Base-by-base conservation (phyloP, 1,140 invertebrate species). In the Oreohelix idahoensis region DNA sequence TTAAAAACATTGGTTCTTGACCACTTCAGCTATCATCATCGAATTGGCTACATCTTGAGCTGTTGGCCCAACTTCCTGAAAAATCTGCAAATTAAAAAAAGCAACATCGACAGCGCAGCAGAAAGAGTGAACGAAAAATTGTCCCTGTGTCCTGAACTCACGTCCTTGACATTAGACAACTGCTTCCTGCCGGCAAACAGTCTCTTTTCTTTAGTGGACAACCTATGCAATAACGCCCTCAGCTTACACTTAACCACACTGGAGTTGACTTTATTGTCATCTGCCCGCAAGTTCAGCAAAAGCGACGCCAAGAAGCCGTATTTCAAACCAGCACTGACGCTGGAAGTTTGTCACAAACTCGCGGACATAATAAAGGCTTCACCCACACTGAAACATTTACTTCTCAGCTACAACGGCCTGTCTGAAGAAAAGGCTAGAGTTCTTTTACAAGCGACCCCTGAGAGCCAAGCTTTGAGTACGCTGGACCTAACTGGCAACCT, bases 401-500 rank as follows among this genome's bases (percentile, higher is more conserved):
- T 80, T n/a, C 58, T 88, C 32, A 85, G 84, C 45, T 80, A 88
- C 66, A 80, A 86, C 32, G 84, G 83, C 29, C 53, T 88, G 29
- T 82, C 70, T 42, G 85, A 85, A 49, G 71, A 79, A 10, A 84
- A 84, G 63, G 73, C 84, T 1, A 42, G 42, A 0, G 45, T 83
- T 0, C 74, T 88, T 32, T 35, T 83, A 23, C 79, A 83, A 5
- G 82, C 81, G 0, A 70, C 79, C 17, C 45, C 79, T 1, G 2
- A 66, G 4, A 84, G 84, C 66, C n/a, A 26, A n/a, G 42, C 69
- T 8, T 77, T 88, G 8, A 51, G 26, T 42, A 53, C 84, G 15
- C 77, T 88, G 17, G 87, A 88, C 69, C 66, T 88, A 45, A 85
- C 84, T 20, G 87, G 85, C 8, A 88, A 88, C 76, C 53, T 83